Base-by-base conservation (phyloP, 1,140 invertebrate species). In the Drosophila kikkawai region DNA sequence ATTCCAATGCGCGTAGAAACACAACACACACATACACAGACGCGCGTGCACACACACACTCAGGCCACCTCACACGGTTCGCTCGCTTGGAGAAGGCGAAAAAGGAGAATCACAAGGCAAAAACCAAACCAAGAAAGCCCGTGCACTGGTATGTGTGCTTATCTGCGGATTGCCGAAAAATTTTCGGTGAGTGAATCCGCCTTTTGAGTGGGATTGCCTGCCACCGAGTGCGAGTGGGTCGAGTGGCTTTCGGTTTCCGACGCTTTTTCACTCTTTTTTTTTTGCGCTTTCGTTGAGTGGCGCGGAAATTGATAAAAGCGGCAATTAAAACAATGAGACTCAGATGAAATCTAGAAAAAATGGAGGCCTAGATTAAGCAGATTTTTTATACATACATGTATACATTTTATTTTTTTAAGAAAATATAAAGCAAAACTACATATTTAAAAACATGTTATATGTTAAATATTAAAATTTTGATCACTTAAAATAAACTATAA, bases 1-100 rank as follows among this genome's bases (percentile, higher is more conserved):
- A 84, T 85, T 84, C 82, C 82, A 81, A 82, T 82, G 73, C 65
- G 66, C 57, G 34, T 34, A 53, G 39, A 51, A 29, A 58, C 68
- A 58, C 64, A 47, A 41, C 53, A 56, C 60, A 68, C 22, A 51
- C 6, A 53, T 1, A 61, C 58, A 42, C 36, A 12, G 12, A 48
- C 44, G 42, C 19, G n/a, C 19, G 3, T 9, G 39, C 32, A 22
- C 56, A 34, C 22, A 34, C 59, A n/a, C 50, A 26, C 22, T 15
- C 45, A 15, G 3, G 26, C n/a, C n/a, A 32, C 19, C 45, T 26
- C 45, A 15, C 45, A 47, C 45, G 1, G 45, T 1, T 47, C 7
- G 51, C 1, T 39, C 34, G 51, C 51, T 55, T 55, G 51, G 51
- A 8, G 53, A 56, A 32, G 34, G 29, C 34, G 26, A 39, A n/a